Evolutionary conservation across 2,113 vertebrate species (phyloP).

Genomic region (Cichladusa arquata): DNA sequence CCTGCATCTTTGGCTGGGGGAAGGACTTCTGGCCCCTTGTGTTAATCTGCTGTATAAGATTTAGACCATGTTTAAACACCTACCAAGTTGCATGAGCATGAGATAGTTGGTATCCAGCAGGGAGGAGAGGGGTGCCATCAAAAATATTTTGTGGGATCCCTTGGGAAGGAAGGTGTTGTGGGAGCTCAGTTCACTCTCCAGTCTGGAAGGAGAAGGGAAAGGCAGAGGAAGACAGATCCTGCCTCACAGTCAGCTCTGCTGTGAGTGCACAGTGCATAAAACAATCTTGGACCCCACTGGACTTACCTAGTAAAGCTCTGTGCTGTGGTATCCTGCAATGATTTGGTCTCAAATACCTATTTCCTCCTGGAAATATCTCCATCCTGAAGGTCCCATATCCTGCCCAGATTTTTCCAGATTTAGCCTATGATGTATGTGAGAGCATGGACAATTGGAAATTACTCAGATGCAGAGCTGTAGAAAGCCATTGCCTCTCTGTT

Average conservation of each 20-base stretch:
- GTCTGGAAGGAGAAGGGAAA: background rate
- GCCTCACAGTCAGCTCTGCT: background rate
- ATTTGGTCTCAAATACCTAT: background rate
- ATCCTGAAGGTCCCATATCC: background rate
- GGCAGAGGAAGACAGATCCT: background rate
- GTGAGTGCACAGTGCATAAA: background rate
- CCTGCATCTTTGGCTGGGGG: background rate
- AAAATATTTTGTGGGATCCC: background rate
- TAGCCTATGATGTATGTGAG: background rate
- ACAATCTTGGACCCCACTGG: background rate
- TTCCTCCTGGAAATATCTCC: background rate
- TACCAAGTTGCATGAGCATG: background rate
- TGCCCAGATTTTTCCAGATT: background rate
- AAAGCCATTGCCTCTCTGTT: slow-evolving; percentile 22
- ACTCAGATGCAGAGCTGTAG: background rate
- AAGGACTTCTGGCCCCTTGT: background rate
- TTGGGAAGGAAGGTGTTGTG: background rate
- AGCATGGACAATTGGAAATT: background rate
- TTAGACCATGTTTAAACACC: background rate
- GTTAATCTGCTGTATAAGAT: background rate
- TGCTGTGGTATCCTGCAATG: background rate
- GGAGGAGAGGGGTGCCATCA: background rate
- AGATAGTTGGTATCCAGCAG: background rate
- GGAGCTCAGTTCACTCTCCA: background rate
- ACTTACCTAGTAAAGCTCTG: background rate